phyloP scores from a whole-genome alignment of 2,888 invertebrate genomes.

The Xestoiulus laeticollis region DNA sequence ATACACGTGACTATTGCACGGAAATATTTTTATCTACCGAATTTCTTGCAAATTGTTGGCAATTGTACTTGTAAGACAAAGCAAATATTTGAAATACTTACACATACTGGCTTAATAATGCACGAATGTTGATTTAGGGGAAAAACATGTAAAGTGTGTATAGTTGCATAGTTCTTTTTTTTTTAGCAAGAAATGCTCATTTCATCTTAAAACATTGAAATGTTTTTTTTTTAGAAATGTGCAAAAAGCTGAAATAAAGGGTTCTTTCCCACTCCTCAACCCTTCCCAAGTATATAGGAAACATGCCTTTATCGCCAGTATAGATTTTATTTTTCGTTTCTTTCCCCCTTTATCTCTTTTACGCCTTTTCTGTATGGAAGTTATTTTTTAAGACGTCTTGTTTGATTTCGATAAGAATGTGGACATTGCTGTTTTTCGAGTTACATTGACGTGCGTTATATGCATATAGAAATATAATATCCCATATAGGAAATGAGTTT shows the following conservation, averaged over 20 bases:
- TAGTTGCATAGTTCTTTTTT: not conserved
- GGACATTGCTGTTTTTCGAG: slow-evolving; percentile 40
- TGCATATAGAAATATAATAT: slow-evolving; percentile 25
- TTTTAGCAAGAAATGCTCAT: not conserved
- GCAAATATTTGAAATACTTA: not conserved
- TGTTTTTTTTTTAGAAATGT: not conserved
- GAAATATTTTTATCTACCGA: no score
- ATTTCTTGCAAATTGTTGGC: not conserved
- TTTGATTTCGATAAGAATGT: slow-evolving; percentile 43
- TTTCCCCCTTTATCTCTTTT: slow-evolving; percentile 33
- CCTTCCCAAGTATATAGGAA: not conserved
- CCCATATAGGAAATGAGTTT: slow-evolving; percentile 35
- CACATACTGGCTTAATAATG: not conserved
- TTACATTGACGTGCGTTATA: slow-evolving; percentile 39
- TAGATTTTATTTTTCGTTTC: slow-evolving; percentile 15
- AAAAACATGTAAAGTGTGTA: not conserved
- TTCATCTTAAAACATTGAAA: not conserved
- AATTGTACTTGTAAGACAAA: not conserved
- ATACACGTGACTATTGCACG: no score
- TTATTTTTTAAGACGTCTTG: slow-evolving; percentile 31
- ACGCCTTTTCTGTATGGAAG: slow-evolving; percentile 24
- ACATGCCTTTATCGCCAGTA: not conserved
- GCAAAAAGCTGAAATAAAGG: not conserved
- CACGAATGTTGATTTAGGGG: not conserved
- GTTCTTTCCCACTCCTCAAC: not conserved